Evolutionary conservation across 2,797 vertebrate genomes (phyloP).

Genomic region (Capromys pilorides): DNA sequence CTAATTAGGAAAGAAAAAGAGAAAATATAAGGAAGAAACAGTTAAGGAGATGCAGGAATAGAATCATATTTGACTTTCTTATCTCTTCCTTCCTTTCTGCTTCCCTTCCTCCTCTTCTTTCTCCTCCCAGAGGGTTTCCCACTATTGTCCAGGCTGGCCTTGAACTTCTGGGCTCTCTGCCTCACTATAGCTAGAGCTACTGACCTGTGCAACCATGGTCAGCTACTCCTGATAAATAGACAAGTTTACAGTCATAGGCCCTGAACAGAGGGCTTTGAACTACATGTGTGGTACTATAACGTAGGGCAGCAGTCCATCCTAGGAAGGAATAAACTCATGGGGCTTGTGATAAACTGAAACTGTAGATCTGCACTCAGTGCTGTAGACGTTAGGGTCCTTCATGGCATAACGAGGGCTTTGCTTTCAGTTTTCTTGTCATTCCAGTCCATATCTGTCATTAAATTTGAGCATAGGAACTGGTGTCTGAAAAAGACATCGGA

Average conservation of each 20-base stretch:
- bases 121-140: not conserved
- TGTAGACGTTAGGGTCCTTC: not conserved
- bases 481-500: not conserved
- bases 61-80: too few relatives aligned
- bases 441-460: not conserved
- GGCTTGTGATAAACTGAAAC: not conserved
- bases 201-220: not conserved
- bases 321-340: not conserved
- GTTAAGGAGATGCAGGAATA: not conserved
- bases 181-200: not conserved
- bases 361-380: not conserved
- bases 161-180: not conserved
- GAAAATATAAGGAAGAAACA: not conserved
- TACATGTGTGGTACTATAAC: not conserved
- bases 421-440: not conserved
- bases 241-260: not conserved
- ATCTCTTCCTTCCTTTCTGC: not conserved
- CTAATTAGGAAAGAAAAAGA: not conserved
- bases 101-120: not conserved
- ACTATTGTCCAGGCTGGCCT: not conserved
- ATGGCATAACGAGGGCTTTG: not conserved
- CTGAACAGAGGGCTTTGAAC: not conserved
- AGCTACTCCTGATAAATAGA: not conserved
- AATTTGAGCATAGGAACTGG: not conserved
- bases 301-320: not conserved